Base-by-base conservation (phyloP, 2,888 invertebrate genomes). In the Plebejus anna region DNA sequence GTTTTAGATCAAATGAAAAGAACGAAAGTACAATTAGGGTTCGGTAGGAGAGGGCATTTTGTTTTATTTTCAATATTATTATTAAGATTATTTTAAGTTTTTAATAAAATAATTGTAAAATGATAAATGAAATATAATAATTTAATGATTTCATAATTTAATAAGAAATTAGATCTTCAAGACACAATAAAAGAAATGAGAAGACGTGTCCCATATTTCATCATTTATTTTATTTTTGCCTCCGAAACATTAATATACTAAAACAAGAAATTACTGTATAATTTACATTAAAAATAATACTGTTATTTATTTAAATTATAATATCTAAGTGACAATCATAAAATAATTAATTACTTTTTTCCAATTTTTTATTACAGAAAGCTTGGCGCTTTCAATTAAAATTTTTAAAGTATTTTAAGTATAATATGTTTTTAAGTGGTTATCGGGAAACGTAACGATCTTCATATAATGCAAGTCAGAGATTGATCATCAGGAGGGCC, bases 401-500 rank as follows among this genome's bases (percentile, higher is more conserved):
- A 36, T 1, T 36, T 47, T 32, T 66, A 32, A 32, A 36, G 32
- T 66, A 66, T 36, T 32, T 66, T 66, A 66, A 66, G 66, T 66
- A 11, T 11, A 22, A 28, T 28, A 66, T 66, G 66, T 36, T 66
- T 66, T 66, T 66, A 66, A 66, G 66, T 66, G 66, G 66, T 66
- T 66, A 66, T 66, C 66, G 66, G 66, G 32, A 66, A 71, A 22
- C 9, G 42, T 71, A 42, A 42, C 38, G 70, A 70, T 70, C 71
- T 71, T 71, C 71, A 71, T 71, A 71, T 71, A 71, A 71, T 71
- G 71, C 71, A 71, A 71, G 38, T 42, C 71, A 42, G 42, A 38
- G 42, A 42, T 71, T 71, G 38, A 71, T 71, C 71, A 71, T 71
- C 71, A n/a, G n/a, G 42, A 71, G 71, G n/a, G 71, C 38, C 3